phyloP scores from a whole-genome alignment of 1,140 invertebrate species.

The Drosophila biarmipes region DNA sequence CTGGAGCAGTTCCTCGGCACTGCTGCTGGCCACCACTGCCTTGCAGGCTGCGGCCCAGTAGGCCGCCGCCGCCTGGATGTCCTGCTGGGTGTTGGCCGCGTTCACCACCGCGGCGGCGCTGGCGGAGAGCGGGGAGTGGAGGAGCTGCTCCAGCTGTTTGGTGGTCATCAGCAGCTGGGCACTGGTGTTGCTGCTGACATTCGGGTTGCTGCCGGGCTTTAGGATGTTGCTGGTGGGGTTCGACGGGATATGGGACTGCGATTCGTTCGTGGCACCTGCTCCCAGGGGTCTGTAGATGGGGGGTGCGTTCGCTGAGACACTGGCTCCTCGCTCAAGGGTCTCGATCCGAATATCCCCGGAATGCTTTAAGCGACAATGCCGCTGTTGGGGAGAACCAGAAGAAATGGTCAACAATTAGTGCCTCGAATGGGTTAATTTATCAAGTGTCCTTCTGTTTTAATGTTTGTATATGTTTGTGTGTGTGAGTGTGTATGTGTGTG shows the following conservation, averaged over 20 bases:
- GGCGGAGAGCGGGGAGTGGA: conserved; percentile 72
- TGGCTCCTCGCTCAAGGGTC: conserved; percentile 84
- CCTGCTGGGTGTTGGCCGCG: conserved; percentile 71
- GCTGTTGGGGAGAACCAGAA: conserved; percentile 84
- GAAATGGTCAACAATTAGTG: conserved; percentile 17
- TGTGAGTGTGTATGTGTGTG: conserved; percentile 32
- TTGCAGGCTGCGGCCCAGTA: conserved; percentile 71
- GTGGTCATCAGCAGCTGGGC: conserved; percentile 45
- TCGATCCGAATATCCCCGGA: conserved; percentile 89
- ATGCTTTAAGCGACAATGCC: conserved; percentile 90
- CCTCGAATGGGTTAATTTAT: conserved; percentile 13
- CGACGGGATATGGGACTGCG: conserved; percentile 52
- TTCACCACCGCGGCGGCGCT: conserved; percentile 68
- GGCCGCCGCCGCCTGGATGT: conserved; percentile 69
- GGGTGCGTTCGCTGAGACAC: conserved; percentile 63
- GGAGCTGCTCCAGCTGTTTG: conserved; percentile 64
- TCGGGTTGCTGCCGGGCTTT: conserved; percentile 8
- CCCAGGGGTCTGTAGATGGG: conserved; percentile 82
- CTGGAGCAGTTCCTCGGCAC: conserved; percentile 68
- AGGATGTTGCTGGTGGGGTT: conserved; percentile 10
- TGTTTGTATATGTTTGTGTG: conserved; percentile 28
- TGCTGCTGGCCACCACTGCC: conserved; percentile 50
- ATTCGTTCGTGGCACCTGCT: conserved; percentile 66
- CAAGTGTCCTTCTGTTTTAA: conserved; percentile 20
- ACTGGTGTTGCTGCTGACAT: conserved; percentile 9